A percentile compares a stretch with the other conserved stretches of the same genome.
phyloP scores from a whole-genome alignment of 2,797 vertebrate genomes.

The Sebastes cheni region DNA sequence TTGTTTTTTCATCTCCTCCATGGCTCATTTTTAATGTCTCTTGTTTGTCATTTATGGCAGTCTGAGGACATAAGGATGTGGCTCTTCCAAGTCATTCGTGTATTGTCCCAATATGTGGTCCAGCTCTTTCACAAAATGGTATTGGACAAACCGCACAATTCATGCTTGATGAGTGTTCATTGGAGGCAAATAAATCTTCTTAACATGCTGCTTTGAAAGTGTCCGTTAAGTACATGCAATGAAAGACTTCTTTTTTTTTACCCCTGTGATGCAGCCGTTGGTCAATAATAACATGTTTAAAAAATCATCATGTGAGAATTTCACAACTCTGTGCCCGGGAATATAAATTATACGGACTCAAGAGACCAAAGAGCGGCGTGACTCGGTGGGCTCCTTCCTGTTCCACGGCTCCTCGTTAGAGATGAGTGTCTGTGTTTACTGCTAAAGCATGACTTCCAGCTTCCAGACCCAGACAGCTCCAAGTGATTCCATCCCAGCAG shows the following conservation, averaged over 20 bases:
- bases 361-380: conserved; percentile 7
- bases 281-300: conserved; percentile 28
- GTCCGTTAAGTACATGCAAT: conserved; percentile 28
- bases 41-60: conserved; percentile 66
- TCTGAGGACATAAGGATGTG: conserved; percentile 63
- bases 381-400: conserved; percentile 9
- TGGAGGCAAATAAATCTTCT: conserved; percentile 64
- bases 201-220: conserved; percentile 43
- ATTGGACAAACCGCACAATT: conserved; percentile 62
- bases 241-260: neutral
- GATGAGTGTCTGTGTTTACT: conserved; percentile 57
- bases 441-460: conserved; percentile 51
- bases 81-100: conserved; percentile 44
- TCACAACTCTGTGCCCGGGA: conserved; percentile 26
- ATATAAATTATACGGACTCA: neutral
- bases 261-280: conserved; percentile 10
- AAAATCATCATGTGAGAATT: conserved; percentile 37
- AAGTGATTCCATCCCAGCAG: conserved; percentile 63
- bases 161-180: conserved; percentile 54
- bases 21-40: conserved; percentile 57
- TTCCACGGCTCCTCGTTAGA: conserved; percentile 20
- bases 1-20: conserved; percentile 39
- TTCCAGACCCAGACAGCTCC: conserved; percentile 52
- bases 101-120: conserved; percentile 51
- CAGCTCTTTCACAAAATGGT: conserved; percentile 41